These are phyloP conservation scores for Lethocerus indicus DNA, from an alignment of 1,140 invertebrate species.

Conservation along the genomic window DNA sequence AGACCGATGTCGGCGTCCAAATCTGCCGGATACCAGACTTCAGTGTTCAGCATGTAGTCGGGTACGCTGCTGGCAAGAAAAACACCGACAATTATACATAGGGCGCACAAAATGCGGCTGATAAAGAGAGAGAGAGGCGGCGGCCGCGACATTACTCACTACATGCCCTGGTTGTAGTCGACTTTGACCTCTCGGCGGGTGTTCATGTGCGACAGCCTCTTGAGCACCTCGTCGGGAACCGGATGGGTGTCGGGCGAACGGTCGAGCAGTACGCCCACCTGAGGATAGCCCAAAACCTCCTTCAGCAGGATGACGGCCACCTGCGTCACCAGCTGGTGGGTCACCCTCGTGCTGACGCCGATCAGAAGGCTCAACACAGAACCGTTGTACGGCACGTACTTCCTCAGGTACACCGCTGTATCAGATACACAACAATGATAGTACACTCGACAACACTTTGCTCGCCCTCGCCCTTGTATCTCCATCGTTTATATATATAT, in stretches of 20 bases:
- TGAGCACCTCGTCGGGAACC: neutral
- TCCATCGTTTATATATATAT: no score
- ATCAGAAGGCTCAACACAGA: conserved; percentile 23
- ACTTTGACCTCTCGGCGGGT: neutral
- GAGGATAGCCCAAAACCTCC: conserved; percentile 42
- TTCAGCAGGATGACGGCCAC: conserved; percentile 44
- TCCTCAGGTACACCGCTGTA: conserved; percentile 9
- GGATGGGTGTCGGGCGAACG: neutral
- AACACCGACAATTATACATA: neutral
- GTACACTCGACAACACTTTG: no score
- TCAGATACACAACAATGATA: no score
- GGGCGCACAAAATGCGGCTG: neutral
- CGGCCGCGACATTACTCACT: no score
- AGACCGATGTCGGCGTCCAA: conserved; percentile 25
- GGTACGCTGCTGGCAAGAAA: conserved; percentile 20
- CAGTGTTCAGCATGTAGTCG: conserved; percentile 48
- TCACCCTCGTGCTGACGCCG: conserved; percentile 33
- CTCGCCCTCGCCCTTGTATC: no score
- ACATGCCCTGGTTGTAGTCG: neutral
- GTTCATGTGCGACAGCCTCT: neutral
- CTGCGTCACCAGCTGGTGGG: conserved; percentile 39
- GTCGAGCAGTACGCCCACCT: conserved; percentile 27
- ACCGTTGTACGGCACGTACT: conserved; percentile 2
- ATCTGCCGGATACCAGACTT: conserved; percentile 45
- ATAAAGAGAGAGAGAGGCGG: no score